These are phyloP conservation scores for Acleris cristana DNA, from an alignment of 2,888 invertebrate genomes.

Conservation along the genomic window DNA sequence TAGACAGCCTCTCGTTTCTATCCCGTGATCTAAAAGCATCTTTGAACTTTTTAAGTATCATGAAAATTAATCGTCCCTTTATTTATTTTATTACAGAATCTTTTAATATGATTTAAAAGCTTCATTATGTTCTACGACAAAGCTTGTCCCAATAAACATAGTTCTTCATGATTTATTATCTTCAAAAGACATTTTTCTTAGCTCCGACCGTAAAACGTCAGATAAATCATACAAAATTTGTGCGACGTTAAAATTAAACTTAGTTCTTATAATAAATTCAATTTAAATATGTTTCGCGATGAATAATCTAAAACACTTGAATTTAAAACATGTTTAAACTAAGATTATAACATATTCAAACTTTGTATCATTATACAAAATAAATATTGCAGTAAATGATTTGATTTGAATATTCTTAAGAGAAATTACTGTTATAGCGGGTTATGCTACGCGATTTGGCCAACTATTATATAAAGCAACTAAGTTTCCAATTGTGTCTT, in stretches of 20 bases:
- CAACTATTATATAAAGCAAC: too few species aligned
- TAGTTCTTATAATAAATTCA: conserved; percentile 1
- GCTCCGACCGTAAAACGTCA: conserved; percentile 30
- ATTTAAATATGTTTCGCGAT: background rate
- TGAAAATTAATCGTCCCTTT: conserved; percentile 21
- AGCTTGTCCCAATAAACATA: conserved; percentile 14
- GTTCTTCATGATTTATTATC: conserved; percentile 14
- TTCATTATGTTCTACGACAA: conserved; percentile 19
- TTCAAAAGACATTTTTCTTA: conserved; percentile 33
- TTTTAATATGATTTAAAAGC: conserved; percentile 25
- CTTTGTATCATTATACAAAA: too few species aligned
- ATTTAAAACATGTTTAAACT: too few species aligned
- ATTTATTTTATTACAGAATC: conserved; percentile 12
- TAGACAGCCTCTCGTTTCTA: too few species aligned
- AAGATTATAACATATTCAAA: too few species aligned
- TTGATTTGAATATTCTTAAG: too few species aligned
- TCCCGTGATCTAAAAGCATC: background rate
- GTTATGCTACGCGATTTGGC: too few species aligned
- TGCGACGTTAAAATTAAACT: conserved; percentile 14
- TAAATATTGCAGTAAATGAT: too few species aligned
- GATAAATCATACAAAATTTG: conserved; percentile 39
- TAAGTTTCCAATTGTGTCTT: too few species aligned
- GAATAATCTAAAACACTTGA: too few species aligned
- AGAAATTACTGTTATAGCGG: too few species aligned
- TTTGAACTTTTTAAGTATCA: background rate